These are phyloP conservation scores for Anas platyrhynchos DNA, from an alignment of 2,113 vertebrate species.

Conservation along the genomic window DNA sequence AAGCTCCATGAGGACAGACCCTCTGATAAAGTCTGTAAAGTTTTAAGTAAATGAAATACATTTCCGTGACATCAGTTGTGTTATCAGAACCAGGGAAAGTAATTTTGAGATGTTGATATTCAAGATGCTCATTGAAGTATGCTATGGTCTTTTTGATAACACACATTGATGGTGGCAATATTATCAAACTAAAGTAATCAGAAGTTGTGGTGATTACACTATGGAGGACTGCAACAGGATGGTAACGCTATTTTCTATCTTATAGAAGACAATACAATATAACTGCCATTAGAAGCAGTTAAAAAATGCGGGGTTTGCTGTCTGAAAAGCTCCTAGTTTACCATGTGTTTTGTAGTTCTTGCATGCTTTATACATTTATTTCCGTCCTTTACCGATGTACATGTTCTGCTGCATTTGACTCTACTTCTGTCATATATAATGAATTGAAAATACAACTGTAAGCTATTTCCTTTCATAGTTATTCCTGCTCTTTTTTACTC, in stretches of 20 bases:
- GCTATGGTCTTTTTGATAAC: background rate
- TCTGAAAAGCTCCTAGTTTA: background rate
- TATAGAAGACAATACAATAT: background rate
- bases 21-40: background rate
- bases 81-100: background rate
- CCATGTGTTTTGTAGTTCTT: background rate
- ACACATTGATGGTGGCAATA: background rate
- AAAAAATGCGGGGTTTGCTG: background rate
- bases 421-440: background rate
- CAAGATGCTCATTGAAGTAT: background rate
- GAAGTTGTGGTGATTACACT: background rate
- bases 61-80: background rate
- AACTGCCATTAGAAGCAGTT: background rate
- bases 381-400: background rate
- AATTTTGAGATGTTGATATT: background rate
- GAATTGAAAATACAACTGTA: background rate
- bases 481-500: background rate
- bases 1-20: background rate
- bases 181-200: background rate
- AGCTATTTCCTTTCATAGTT: background rate
- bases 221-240: background rate
- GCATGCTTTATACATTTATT: background rate
- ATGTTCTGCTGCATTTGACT: background rate
- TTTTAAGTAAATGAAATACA: background rate
- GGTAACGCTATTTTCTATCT: background rate